A percentile compares a stretch with the other conserved stretches of the same genome.
Conservation (phyloP, 2,113 vertebrate species). For the Platysternon megacephalum region DNA sequence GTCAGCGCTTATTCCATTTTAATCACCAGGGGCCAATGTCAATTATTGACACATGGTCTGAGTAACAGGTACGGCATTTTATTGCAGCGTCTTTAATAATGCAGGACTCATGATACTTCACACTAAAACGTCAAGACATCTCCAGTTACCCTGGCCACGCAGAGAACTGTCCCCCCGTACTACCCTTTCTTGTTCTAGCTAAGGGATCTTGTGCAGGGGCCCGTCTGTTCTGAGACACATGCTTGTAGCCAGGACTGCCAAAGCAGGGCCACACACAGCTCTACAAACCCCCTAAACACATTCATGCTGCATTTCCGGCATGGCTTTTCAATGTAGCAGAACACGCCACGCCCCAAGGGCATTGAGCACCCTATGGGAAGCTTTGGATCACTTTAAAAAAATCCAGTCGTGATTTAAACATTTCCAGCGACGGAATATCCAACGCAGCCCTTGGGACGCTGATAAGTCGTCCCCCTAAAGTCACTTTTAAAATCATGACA, state of each 20-base stretch:
- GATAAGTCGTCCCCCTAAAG: neutral
- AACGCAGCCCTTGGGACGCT: no score
- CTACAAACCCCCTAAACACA: neutral
- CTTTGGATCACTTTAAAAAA: neutral
- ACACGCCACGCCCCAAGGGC: neutral
- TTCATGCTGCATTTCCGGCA: neutral
- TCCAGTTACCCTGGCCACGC: neutral
- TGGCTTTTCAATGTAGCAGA: neutral
- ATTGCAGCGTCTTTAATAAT: slow-evolving; percentile 32
- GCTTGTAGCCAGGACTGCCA: slow-evolving; percentile 49
- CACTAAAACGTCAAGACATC: slow-evolving; percentile 23
- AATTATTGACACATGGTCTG: slow-evolving; percentile 45
- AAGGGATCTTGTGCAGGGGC: slow-evolving; percentile 17
- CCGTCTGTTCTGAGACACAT: slow-evolving; percentile 73
- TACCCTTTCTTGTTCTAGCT: slow-evolving; percentile 32
- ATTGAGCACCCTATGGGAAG: neutral
- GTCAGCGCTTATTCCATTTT: slow-evolving; percentile 49
- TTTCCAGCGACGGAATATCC: neutral
- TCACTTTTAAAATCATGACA: no score
- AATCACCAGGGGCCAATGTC: slow-evolving; percentile 40
- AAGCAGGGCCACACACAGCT: slow-evolving; percentile 9
- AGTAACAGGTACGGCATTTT: slow-evolving; percentile 52
- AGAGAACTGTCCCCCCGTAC: neutral
- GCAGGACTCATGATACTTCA: slow-evolving; percentile 56
- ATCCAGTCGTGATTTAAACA: neutral